These are phyloP conservation scores for Fulica atra DNA, from an alignment of 2,113 vertebrate species.

Conservation along the genomic window DNA sequence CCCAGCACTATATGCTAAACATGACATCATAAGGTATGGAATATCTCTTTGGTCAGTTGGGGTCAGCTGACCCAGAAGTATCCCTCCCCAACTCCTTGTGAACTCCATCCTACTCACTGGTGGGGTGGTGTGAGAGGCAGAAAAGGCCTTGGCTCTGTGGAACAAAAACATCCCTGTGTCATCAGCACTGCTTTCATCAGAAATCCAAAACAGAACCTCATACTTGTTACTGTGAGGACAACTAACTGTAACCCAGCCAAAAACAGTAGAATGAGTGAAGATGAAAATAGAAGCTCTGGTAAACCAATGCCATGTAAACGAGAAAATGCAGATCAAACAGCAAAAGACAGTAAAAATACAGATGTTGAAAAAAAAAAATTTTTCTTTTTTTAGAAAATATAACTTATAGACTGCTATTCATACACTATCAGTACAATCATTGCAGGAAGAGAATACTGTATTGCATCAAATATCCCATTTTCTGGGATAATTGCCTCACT, in stretches of 20 bases:
- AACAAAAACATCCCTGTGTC: neutral
- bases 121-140: no score
- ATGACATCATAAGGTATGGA: fast-evolving
- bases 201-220: neutral
- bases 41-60: neutral
- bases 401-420: neutral
- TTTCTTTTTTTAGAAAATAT: neutral
- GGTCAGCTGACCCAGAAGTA: neutral
- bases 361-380: neutral
- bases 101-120: fast-evolving
- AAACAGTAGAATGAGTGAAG: neutral
- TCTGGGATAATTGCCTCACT: neutral
- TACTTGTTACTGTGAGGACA: neutral
- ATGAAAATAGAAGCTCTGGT: neutral
- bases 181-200: neutral
- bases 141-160: neutral
- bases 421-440: neutral
- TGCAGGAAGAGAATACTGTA: neutral
- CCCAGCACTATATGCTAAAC: neutral
- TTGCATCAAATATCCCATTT: neutral
- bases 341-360: neutral
- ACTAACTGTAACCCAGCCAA: neutral
- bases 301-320: neutral
- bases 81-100: fast-evolving
- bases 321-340: neutral